phyloP scores from a whole-genome alignment of 2,113 vertebrate species.

The Calonectris borealis region DNA sequence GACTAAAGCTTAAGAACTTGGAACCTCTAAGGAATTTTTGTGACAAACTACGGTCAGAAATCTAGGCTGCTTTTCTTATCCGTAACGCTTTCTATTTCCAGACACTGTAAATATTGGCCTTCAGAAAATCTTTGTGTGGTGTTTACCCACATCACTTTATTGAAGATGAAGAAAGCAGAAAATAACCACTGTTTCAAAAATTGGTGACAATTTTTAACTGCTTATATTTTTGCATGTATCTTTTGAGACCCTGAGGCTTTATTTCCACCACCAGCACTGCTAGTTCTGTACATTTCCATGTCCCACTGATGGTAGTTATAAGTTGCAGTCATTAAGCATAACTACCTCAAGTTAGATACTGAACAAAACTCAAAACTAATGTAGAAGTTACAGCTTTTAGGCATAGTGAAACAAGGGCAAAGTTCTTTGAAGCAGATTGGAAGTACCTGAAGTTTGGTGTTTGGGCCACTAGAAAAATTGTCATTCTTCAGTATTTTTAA shows the following conservation, averaged over 20 bases:
- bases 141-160: constrained; percentile 13
- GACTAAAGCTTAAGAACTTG: constrained; percentile 28
- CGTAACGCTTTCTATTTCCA: constrained; percentile 16
- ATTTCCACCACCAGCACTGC: neutral
- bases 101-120: constrained; percentile 34
- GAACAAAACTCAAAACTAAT: neutral
- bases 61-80: constrained; percentile 62
- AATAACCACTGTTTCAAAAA: neutral
- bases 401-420: neutral
- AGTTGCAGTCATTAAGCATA: neutral
- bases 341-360: neutral
- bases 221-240: neutral
- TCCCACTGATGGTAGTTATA: neutral
- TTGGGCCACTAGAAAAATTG: neutral
- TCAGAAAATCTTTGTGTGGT: constrained; percentile 1
- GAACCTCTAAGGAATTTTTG: constrained; percentile 24
- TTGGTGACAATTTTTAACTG: neutral
- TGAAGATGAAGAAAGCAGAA: constrained; percentile 15
- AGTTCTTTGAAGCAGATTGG: neutral
- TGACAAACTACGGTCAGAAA: constrained; percentile 42
- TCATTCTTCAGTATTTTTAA: constrained; percentile 37
- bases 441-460: neutral
- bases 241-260: neutral
- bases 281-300: neutral
- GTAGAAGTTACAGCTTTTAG: neutral